Conservation (phyloP, 2,888 invertebrate species). For the Didymodactylos carnosus region DNA sequence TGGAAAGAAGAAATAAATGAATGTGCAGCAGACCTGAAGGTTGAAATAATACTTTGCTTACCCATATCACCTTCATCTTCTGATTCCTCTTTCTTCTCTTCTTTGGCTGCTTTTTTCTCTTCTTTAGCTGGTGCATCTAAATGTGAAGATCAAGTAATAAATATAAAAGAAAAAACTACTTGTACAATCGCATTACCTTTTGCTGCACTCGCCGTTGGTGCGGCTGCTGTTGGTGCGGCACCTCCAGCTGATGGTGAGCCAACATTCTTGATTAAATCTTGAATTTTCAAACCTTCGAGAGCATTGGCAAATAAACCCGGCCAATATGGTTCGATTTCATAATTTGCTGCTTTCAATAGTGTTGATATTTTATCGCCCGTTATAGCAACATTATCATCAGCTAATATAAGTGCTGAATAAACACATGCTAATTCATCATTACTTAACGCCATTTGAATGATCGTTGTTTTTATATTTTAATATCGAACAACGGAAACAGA, state of each 20-base stretch:
- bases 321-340: conserved; percentile 96
- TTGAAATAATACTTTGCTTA: too few relatives aligned
- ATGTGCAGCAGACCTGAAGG: neutral
- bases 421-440: conserved; percentile 89
- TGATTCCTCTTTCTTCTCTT: neutral
- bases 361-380: conserved; percentile 86
- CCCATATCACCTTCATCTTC: neutral
- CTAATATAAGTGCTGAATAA: conserved; percentile 80
- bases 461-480: neutral
- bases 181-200: too few relatives aligned
- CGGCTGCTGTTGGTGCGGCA: neutral
- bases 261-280: conserved; percentile 74
- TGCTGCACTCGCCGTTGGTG: neutral
- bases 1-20: neutral
- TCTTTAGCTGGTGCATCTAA: neutral
- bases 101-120: conserved; percentile 39
- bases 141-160: too few relatives aligned
- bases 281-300: conserved; percentile 74
- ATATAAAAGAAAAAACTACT: too few relatives aligned
- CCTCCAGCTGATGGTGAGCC: conserved; percentile 26
- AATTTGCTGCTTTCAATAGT: conserved; percentile 82
- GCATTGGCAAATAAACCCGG: conserved; percentile 83
- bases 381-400: conserved; percentile 87
- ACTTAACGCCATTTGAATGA: neutral
- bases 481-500: neutral